A percentile compares a stretch with the other conserved stretches of the same genome.
Conservation (phyloP, 2,888 invertebrate genomes). For the Erebia aethiops region DNA sequence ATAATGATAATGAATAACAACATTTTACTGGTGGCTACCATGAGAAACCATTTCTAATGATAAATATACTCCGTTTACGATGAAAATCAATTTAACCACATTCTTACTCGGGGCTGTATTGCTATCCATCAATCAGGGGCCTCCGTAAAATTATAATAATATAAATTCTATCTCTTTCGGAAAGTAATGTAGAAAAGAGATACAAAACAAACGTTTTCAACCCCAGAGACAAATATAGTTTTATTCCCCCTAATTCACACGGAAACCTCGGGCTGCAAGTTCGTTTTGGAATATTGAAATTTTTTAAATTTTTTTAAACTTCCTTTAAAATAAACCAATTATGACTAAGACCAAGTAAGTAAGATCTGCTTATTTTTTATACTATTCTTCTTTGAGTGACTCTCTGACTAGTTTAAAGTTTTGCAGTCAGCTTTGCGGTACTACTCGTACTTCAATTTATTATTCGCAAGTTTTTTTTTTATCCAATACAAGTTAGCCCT, state of each 20-base stretch:
- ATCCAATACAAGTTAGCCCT: too few relatives aligned
- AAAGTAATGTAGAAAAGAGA: constrained; percentile 2
- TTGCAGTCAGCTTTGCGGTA: background rate
- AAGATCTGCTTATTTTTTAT: background rate
- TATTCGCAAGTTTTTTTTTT: too few relatives aligned
- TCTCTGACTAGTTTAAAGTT: background rate
- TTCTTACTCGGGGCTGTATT: constrained; percentile 56
- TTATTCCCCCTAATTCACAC: constrained; percentile 1
- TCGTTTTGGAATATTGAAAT: background rate
- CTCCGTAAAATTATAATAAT: constrained; percentile 37
- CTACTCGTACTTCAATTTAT: too few relatives aligned
- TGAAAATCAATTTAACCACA: constrained; percentile 59
- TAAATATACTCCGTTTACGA: constrained; percentile 26
- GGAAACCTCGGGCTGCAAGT: constrained; percentile 7
- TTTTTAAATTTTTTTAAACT: background rate
- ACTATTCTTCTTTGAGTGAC: background rate
- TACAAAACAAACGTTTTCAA: background rate
- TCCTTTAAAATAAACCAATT: background rate
- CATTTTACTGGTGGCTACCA: background rate
- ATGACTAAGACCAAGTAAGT: background rate
- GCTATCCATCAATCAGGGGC: constrained; percentile 65
- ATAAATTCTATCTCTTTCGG: background rate
- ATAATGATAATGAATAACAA: too few relatives aligned
- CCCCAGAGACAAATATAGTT: background rate
- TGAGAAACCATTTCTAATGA: constrained; percentile 5